Percentiles rank a stretch among this genome's conserved stretches.
phyloP scores from a whole-genome alignment of 1,140 invertebrate species.

The Drosophila kanapiae region DNA sequence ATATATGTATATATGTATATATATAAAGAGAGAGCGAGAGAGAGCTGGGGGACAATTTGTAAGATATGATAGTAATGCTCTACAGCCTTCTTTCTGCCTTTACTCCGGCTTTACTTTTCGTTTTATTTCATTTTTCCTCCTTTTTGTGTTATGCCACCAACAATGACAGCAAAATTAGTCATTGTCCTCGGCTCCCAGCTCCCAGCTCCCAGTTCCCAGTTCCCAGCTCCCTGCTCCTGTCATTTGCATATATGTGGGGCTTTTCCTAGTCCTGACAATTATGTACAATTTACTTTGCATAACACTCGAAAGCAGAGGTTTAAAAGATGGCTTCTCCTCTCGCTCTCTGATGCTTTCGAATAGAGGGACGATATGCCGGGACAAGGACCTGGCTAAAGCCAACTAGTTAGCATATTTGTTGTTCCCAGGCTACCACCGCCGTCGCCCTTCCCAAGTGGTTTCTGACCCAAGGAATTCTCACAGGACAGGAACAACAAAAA shows the following conservation, averaged over 20 bases:
- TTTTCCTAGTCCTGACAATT: slow-evolving; percentile 66
- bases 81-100: slow-evolving; percentile 31
- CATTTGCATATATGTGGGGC: slow-evolving; percentile 61
- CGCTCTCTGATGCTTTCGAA: background rate
- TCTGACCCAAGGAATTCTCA: slow-evolving; percentile 19
- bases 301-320: slow-evolving; percentile 69
- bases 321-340: slow-evolving; percentile 23
- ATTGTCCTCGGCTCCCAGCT: slow-evolving; percentile 53
- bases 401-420: slow-evolving; percentile 64
- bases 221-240: slow-evolving; percentile 27
- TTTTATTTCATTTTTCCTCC: slow-evolving; percentile 24
- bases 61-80: slow-evolving; percentile 78
- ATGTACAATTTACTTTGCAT: slow-evolving; percentile 82
- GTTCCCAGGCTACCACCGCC: slow-evolving; percentile 22
- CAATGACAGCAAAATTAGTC: slow-evolving; percentile 78
- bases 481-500: slow-evolving; percentile 2
- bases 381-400: slow-evolving; percentile 22
- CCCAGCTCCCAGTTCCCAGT: slow-evolving; percentile 11
- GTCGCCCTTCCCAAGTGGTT: slow-evolving; percentile 5
- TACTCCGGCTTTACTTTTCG: background rate
- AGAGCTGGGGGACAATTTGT: slow-evolving; percentile 66
- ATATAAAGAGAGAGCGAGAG: background rate
- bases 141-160: slow-evolving; percentile 42
- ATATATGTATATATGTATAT: slow-evolving; percentile 5
- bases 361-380: too few relatives aligned